Base-by-base conservation (phyloP, 2,888 invertebrate species). In the Rhagonycha fulva region DNA sequence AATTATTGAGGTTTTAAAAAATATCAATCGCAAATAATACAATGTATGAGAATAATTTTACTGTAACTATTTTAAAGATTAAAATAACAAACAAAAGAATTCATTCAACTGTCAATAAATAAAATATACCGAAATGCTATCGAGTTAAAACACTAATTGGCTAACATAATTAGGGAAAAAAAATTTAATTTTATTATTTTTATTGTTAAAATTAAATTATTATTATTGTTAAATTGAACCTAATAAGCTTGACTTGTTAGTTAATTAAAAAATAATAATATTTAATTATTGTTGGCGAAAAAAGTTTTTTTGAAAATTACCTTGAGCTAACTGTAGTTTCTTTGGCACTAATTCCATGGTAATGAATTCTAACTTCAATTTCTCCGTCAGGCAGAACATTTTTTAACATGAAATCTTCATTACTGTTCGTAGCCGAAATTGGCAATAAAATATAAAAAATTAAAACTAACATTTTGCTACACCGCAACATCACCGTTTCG, bases 311-410 rank as follows among this genome's bases (percentile, higher is more conserved):
- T 68, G 69, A 47, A 76, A 67, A 90, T 90, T 84, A 91, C 92
- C 90, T 89, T 80, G 90, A 88, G 5, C 89, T 89, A 63, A 92
- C 91, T 67, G 89, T 90, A 0, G 93, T 93, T 85, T 94, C 93
- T 84, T 93, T 93, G 61, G 92, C 93, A 12, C 90, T 90, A 61
- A 93, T 87, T 9, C 92, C 93, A 78, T 91, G 90, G 82, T 87
- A 92, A 85, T 90, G 91, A 73, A 94, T 89, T 72, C 93, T 87
- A 12, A 90, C 90, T 85, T 94, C 94, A 80, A 91, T 87, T 84
- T 94, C 94, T 3, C 94, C 94, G 84, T 95, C 94, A 74, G 91
- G 85, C 76, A 94, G 87, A 70, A 89, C 88, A 83, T 94, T 93
- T 19, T 90, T 91, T 85, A 93, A 89, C 79, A 93, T 88, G 86